Evolutionary conservation across 1,140 invertebrate genomes (phyloP).

Genomic region (Ctenoplectra terminalis): DNA sequence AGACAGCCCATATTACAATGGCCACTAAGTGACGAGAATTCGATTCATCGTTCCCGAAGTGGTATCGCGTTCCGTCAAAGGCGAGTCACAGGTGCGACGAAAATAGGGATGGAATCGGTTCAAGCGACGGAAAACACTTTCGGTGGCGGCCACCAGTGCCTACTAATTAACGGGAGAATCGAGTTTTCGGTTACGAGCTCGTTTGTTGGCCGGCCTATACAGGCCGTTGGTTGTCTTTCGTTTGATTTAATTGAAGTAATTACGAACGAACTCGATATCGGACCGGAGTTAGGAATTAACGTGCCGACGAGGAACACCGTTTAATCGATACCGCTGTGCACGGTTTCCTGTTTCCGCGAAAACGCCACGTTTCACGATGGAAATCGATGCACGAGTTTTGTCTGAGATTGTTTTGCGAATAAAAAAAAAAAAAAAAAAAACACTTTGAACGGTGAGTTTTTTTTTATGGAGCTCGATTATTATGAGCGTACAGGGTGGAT

Average conservation of each 20-base stretch:
- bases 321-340: constrained; percentile 33
- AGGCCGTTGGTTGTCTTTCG: constrained; percentile 30
- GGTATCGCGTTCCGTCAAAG: constrained; percentile 8
- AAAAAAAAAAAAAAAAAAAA: no score
- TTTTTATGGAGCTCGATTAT: no score
- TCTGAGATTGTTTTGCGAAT: not conserved
- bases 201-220: constrained; percentile 17
- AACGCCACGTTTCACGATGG: no score
- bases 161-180: constrained; percentile 50
- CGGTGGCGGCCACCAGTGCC: not conserved
- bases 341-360: not conserved
- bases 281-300: constrained; percentile 41
- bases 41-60: constrained; percentile 7
- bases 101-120: constrained; percentile 18
- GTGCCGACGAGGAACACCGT: constrained; percentile 7
- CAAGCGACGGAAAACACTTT: constrained; percentile 21
- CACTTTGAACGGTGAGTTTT: no score
- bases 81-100: constrained; percentile 26
- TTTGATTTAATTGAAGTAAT: constrained; percentile 53
- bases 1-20: no score
- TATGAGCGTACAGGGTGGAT: no score
- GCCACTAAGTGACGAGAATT: not conserved
- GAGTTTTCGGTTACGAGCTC: constrained; percentile 49
- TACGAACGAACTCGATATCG: constrained; percentile 50
- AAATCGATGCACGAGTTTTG: not conserved